These are phyloP conservation scores for Dermochelys coriacea DNA, from an alignment of 2,797 vertebrate genomes.

Conservation along the genomic window DNA sequence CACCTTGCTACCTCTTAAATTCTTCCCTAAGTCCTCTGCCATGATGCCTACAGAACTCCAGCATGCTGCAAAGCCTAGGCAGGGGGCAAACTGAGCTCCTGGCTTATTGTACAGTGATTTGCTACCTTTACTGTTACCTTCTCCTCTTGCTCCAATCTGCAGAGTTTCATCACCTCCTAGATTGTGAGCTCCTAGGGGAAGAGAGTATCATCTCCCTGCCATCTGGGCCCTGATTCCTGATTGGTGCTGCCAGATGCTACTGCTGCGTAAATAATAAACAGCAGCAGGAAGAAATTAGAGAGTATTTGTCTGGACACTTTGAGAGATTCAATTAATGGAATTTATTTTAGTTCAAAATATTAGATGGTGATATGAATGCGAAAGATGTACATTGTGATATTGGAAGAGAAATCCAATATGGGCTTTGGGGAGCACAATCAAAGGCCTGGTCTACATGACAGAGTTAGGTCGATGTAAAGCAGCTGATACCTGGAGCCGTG, in stretches of 20 bases:
- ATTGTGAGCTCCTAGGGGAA: background rate
- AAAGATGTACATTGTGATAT: background rate
- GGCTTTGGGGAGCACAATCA: constrained; percentile 10
- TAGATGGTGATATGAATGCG: background rate
- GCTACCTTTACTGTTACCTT: background rate
- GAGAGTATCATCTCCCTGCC: background rate
- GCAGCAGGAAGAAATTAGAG: constrained; percentile 10
- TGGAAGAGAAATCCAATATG: constrained; percentile 42
- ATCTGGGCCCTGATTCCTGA: background rate
- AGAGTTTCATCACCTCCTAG: background rate
- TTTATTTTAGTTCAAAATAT: background rate
- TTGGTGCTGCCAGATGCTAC: background rate
- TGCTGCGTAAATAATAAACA: background rate
- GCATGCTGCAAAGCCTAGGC: background rate
- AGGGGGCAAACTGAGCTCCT: background rate
- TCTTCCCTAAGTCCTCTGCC: background rate
- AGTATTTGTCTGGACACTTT: background rate
- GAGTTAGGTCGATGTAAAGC: background rate
- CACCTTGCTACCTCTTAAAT: background rate
- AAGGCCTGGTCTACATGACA: background rate
- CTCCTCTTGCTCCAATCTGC: background rate
- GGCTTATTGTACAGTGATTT: background rate
- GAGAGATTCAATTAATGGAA: background rate
- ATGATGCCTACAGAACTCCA: background rate
- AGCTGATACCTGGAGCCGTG: background rate